Evolutionary conservation across 1,140 invertebrate species (phyloP), one percentile per base, ranked within the genome.

Genomic region (Ips typographus): DNA sequence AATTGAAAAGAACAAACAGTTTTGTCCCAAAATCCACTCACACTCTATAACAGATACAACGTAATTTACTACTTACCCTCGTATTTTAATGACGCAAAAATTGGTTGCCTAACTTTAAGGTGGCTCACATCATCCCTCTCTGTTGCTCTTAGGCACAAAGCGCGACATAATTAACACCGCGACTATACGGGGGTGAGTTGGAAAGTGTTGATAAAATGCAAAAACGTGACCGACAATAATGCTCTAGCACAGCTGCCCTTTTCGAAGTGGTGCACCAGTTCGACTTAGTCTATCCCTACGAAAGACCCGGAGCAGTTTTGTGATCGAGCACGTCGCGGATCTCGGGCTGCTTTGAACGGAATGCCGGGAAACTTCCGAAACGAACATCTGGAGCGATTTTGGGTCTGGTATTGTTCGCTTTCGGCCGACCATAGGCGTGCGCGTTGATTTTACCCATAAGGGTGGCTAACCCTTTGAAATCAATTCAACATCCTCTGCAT

Each of bases 341-440:
- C 62, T 53, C 52, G 52, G 62, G 8, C 60, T 43, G 60, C 51
- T 65, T 65, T 55, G 62, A 40, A 65, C 62, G 52, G 62, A 65
- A 65, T 65, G 64, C 55, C 53, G 64, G 64, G 64, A 36, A 56
- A 56, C 53, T 65, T 55, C 64, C 64, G 53, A 62, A 62, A 62
- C 60, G 60, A 65, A 65, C 64, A 65, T 65, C 64, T 65, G 64
- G 64, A 65, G 64, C 64, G 64, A 65, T 65, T 65, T 65, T 55
- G 64, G 64, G 64, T 39, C 64, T 39, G 22, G 56, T 65, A 55
- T 65, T 65, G 64, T 47, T 65, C 64, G 64, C 47, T 57, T 65
- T 65, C 39, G 51, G 62, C 55, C 36, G 55, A 52, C 3, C 64
- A 65, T 8, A 6, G 64, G 64, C 64, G 64, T 57, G 42, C 62